These are phyloP conservation scores for Lagodon rhomboides DNA, from an alignment of 2,797 vertebrate genomes.

Conservation along the genomic window DNA sequence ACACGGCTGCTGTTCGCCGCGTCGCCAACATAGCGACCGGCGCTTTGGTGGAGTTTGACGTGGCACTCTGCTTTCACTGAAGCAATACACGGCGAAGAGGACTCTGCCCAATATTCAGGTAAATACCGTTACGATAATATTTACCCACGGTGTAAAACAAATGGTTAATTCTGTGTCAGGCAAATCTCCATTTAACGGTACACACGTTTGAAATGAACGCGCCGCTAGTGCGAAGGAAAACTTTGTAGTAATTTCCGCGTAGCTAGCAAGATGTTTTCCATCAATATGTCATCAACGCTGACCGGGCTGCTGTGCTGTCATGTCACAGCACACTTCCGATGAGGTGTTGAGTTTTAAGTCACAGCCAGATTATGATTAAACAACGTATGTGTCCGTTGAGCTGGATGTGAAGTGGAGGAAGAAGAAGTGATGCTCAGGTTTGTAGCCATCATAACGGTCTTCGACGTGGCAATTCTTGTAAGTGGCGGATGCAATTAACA, in stretches of 20 bases:
- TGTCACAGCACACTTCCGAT: background rate
- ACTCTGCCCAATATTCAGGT: conserved; percentile 75
- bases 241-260: conserved; percentile 68
- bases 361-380: rapidly evolving
- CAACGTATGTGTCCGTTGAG: background rate
- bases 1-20: background rate
- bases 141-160: background rate
- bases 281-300: conserved; percentile 26
- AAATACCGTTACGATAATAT: conserved; percentile 39
- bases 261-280: conserved; percentile 64
- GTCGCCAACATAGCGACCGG: conserved; percentile 68
- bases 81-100: conserved; percentile 47
- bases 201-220: background rate
- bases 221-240: conserved; percentile 38
- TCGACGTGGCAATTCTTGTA: conserved; percentile 86
- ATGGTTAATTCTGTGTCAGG: background rate
- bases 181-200: rapidly evolving
- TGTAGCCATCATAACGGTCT: conserved; percentile 74
- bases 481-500: conserved; percentile 28
- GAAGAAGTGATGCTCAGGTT: conserved; percentile 32
- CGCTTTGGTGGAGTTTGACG: conserved; percentile 85
- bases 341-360: background rate
- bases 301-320: conserved; percentile 16
- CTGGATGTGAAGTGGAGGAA: background rate
- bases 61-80: conserved; percentile 83